These are phyloP conservation scores for Candoia aspera DNA, from an alignment of 2,113 vertebrate genomes.

Conservation along the genomic window DNA sequence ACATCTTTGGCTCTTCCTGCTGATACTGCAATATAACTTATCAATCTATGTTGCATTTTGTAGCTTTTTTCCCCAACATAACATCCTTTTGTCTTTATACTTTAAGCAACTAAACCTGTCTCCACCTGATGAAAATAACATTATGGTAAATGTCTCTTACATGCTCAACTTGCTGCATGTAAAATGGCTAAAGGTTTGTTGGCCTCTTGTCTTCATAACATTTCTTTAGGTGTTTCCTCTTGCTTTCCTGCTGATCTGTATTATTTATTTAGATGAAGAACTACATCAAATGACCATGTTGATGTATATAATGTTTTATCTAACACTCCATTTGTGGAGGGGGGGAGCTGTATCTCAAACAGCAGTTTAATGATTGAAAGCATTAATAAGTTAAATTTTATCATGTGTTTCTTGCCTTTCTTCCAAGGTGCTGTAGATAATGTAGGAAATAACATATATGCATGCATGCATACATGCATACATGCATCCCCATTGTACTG, in stretches of 20 bases:
- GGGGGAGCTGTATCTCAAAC: not conserved
- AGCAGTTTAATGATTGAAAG: not conserved
- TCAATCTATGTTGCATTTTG: conserved; percentile 25
- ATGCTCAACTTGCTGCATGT: conserved; percentile 89
- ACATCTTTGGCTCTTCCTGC: not conserved
- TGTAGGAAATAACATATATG: not conserved
- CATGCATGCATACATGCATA: not conserved
- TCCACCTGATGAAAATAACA: conserved; percentile 83
- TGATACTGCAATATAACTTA: not conserved
- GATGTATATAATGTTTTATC: not conserved
- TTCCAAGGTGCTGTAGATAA: not conserved
- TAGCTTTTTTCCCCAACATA: conserved; percentile 64
- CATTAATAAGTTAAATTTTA: not conserved
- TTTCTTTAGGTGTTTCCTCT: conserved; percentile 79
- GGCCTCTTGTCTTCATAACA: conserved; percentile 80
- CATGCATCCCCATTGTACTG: not conserved
- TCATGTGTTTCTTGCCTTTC: not conserved
- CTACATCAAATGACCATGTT: not conserved
- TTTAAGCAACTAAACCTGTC: conserved; percentile 81
- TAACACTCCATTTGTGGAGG: not conserved
- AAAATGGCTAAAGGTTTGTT: conserved; percentile 91
- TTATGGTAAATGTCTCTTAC: conserved; percentile 90
- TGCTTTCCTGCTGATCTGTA: conserved; percentile 64
- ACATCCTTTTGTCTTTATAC: conserved; percentile 77
- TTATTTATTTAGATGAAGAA: not conserved